Percentiles rank a stretch among this genome's conserved stretches.
Conservation (phyloP, 2,888 invertebrate species). For the Blastobasis lacticolella region DNA sequence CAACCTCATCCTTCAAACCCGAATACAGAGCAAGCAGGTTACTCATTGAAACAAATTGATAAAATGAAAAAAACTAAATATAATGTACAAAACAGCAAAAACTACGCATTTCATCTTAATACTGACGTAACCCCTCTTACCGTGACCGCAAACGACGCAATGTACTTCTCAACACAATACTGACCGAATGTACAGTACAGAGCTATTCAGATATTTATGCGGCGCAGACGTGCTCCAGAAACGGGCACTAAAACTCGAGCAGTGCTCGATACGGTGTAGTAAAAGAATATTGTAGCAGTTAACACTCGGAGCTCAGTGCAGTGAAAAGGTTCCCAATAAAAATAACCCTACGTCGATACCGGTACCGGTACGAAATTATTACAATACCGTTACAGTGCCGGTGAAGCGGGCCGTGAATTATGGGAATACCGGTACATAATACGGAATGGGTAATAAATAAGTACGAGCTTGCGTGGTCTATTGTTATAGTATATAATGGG, state of each 20-base stretch:
- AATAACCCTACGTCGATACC: neutral
- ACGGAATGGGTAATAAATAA: no score
- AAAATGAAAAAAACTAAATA: no score
- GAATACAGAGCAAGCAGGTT: no score
- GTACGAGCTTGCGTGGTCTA: no score
- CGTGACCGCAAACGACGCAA: neutral
- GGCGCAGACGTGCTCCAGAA: neutral
- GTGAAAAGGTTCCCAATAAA: neutral
- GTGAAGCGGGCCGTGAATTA: neutral
- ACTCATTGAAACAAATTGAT: no score
- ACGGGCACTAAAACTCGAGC: neutral
- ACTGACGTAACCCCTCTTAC: neutral
- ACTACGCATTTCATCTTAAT: neutral
- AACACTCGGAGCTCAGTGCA: neutral
- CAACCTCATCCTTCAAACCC: no score
- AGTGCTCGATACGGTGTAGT: neutral
- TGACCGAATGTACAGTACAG: neutral
- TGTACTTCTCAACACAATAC: neutral
- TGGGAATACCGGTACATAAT: no score
- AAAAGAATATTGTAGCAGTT: neutral
- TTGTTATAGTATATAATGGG: no score
- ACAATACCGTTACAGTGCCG: neutral
- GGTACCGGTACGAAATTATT: neutral
- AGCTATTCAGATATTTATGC: neutral
- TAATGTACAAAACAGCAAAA: no score